Percentiles rank a stretch among this genome's conserved stretches.
Conservation (phyloP, 1,140 invertebrate genomes). For the Bilobella aurantiaca region DNA sequence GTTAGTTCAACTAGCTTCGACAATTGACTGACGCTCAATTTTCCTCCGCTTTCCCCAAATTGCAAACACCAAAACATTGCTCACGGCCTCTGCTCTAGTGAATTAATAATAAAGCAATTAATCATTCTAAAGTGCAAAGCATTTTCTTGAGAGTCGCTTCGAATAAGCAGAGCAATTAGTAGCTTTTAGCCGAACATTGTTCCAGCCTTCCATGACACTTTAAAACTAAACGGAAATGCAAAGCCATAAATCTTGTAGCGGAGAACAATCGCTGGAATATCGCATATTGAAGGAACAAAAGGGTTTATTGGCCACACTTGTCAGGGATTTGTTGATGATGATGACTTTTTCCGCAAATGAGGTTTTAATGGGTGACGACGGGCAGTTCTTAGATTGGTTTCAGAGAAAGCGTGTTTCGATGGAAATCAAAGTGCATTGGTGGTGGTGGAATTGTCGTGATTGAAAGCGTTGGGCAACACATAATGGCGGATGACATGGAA, state of each 20-base stretch:
- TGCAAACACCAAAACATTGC: too few relatives aligned
- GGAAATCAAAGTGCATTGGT: not conserved
- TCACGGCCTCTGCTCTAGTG: too few relatives aligned
- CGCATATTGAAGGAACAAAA: not conserved
- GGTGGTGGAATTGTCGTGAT: not conserved
- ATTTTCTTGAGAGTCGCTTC: too few relatives aligned
- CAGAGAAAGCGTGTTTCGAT: not conserved
- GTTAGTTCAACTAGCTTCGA: too few relatives aligned
- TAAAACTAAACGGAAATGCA: too few relatives aligned
- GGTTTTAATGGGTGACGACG: not conserved
- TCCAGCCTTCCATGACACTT: too few relatives aligned
- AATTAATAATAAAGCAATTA: too few relatives aligned
- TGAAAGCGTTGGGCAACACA: not conserved
- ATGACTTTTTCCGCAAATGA: not conserved
- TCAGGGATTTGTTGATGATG: slow-evolving; percentile 2
- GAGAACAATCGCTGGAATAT: not conserved
- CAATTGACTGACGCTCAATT: too few relatives aligned
- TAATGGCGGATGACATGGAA: not conserved
- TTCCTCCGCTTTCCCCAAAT: too few relatives aligned
- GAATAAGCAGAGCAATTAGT: too few relatives aligned
- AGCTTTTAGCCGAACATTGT: too few relatives aligned
- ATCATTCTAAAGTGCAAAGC: too few relatives aligned
- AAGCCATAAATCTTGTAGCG: not conserved
- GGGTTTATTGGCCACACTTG: not conserved
- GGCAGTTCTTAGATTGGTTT: not conserved